Evolutionary conservation across 2,797 vertebrate species (phyloP).

Genomic region (Acipenser ruthenus): DNA sequence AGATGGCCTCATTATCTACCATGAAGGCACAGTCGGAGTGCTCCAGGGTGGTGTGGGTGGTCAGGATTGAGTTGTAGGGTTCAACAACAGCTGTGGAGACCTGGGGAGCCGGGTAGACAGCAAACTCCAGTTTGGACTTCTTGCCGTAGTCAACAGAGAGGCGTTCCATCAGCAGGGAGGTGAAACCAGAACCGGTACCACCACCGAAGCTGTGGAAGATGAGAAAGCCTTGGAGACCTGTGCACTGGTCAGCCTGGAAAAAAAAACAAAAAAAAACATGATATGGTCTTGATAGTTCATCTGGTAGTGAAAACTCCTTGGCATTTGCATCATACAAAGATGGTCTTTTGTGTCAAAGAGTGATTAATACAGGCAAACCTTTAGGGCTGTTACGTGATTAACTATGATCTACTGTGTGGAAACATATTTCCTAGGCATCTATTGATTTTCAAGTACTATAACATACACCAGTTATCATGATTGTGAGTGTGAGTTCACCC

Average conservation of each 20-base stretch:
- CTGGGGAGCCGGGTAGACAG: slow-evolving; percentile 75
- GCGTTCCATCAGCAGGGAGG: slow-evolving; percentile 79
- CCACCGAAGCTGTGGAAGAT: slow-evolving; percentile 73
- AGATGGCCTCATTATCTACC: slow-evolving; percentile 84
- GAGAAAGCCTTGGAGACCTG: slow-evolving; percentile 72
- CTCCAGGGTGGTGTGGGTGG: slow-evolving; percentile 76
- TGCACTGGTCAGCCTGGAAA: slow-evolving; percentile 71
- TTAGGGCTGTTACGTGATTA: no score
- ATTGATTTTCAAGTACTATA: no score
- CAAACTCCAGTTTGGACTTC: slow-evolving; percentile 81
- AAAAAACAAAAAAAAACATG: no score
- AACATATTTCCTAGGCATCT: no score
- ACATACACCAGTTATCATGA: no score
- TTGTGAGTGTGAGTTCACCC: no score
- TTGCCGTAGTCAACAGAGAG: slow-evolving; percentile 84
- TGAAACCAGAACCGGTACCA: slow-evolving; percentile 78
- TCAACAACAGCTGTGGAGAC: slow-evolving; percentile 80
- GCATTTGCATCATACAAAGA: no score
- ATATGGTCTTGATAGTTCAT: no score
- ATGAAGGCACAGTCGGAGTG: slow-evolving; percentile 82
- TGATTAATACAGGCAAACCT: no score
- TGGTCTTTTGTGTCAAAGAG: no score
- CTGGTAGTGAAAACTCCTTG: no score
- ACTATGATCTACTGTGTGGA: no score
- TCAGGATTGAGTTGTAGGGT: slow-evolving; percentile 80